Percentiles rank a stretch among this genome's conserved stretches.
Conservation (phyloP, 2,113 vertebrate genomes). For the Nothobranchius furzeri region DNA sequence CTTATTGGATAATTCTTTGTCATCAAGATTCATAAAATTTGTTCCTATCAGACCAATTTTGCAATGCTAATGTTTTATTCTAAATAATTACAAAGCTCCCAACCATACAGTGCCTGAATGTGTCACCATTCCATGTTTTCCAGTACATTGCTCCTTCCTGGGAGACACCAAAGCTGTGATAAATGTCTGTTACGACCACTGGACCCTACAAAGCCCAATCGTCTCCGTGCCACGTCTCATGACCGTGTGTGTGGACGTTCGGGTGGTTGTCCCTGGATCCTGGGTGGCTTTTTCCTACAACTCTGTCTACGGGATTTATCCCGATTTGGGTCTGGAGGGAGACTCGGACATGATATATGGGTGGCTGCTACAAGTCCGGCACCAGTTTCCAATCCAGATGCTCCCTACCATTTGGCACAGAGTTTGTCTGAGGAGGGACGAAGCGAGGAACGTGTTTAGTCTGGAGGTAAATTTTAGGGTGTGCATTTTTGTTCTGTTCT, state of each 20-base stretch:
- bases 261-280: conserved; percentile 57
- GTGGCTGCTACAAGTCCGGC: conserved; percentile 74
- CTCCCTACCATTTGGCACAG: conserved; percentile 58
- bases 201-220: conserved; percentile 67
- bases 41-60: too few relatives aligned
- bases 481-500: not conserved
- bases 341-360: conserved; percentile 64
- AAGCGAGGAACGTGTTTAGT: conserved; percentile 54
- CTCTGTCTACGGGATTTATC: conserved; percentile 32
- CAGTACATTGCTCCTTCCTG: conserved; percentile 66
- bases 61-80: too few relatives aligned
- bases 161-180: conserved; percentile 73
- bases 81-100: not conserved
- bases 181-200: conserved; percentile 71
- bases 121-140: not conserved
- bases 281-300: conserved; percentile 80
- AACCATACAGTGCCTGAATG: too few relatives aligned
- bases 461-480: conserved; percentile 59
- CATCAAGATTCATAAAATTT: too few relatives aligned
- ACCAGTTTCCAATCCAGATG: conserved; percentile 66
- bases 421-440: conserved; percentile 72
- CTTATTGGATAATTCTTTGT: too few relatives aligned
- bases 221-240: conserved; percentile 57
- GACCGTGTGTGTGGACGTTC: conserved; percentile 75
- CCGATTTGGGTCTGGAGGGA: conserved; percentile 75